Percentiles rank a stretch among this genome's conserved stretches.
Evolutionary conservation across 2,888 invertebrate species (phyloP).

Genomic region (Hypena proboscidalis): DNA sequence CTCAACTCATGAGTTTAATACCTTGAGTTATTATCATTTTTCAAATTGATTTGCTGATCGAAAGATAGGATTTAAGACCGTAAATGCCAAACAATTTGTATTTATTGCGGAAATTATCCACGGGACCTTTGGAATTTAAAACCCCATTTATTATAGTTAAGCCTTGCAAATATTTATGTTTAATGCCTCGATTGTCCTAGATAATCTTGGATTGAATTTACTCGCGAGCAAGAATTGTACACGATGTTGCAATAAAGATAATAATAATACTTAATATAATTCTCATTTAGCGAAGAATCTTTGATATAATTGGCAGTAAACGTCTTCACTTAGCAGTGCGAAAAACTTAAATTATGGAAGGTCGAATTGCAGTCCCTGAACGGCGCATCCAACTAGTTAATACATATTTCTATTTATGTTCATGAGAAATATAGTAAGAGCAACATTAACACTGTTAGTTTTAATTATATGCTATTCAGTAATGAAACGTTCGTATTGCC

Average conservation of each 20-base stretch:
- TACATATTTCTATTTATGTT: neutral
- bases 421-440: too few relatives aligned
- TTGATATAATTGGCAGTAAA: constrained; percentile 28
- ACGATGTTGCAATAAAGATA: constrained; percentile 2
- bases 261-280: neutral
- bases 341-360: constrained; percentile 19
- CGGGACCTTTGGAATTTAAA: constrained; percentile 40
- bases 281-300: constrained; percentile 10
- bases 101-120: constrained; percentile 59
- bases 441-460: too few relatives aligned
- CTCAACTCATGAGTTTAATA: constrained; percentile 59
- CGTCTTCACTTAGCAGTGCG: constrained; percentile 17
- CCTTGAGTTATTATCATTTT: constrained; percentile 68
- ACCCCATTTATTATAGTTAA: constrained; percentile 40
- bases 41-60: constrained; percentile 68
- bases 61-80: constrained; percentile 55
- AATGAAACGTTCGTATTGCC: too few relatives aligned
- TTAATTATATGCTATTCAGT: too few relatives aligned
- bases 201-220: constrained; percentile 19
- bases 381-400: neutral
- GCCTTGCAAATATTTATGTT: constrained; percentile 41
- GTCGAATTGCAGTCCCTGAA: constrained; percentile 13
- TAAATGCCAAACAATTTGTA: constrained; percentile 53
- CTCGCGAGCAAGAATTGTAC: neutral
- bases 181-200: constrained; percentile 27